Evolutionary conservation across 2,113 vertebrate species (phyloP), one percentile per base, ranked within the genome.

Genomic region (Syngnathoides biaculeatus): DNA sequence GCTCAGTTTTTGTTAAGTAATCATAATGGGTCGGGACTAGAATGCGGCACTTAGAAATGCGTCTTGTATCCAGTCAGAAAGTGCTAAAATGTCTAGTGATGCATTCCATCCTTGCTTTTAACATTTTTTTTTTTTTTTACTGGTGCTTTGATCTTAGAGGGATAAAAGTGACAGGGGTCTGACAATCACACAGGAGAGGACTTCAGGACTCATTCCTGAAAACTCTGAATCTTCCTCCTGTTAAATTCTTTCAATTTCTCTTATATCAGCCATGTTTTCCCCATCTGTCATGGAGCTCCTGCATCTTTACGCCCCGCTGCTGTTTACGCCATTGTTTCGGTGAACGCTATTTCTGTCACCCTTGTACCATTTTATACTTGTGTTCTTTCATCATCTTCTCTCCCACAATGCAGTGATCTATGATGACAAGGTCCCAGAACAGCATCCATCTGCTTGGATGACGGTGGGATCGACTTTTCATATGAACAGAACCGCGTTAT

Each of bases 121-220:
- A 11, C 6, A n/a, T 27, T 58, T 48, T 65, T 65, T 67, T 68
- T 19, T 27, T 58, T 48, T 65, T 65, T 67, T 68, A 75, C 30
- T 4, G 1, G 0, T 27, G 58, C 71, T 83, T 81, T 83, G 66
- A 88, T 88, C 65, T 71, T 5, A 8, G 70, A 68, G 13, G 26
- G 73, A 80, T 82, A 67, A 79, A 79, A 78, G 74, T 68, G 17
- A 4, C 53, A 0, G 2, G 24, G 67, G 65, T 72, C 66, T 72
- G 61, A 61, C 39, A 57, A 52, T 62, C n/a, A 12, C 57, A 50
- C 57, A 26, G 68, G 52, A 72, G 40, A 71, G 20, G 58, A 60
- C 68, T 53, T 24, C 48, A 38, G 30, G 55, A 64, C 61, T 53
- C 27, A 56, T 60, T 59, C 6, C 48, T 59, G 27, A 47, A 48